Percentiles rank a stretch among this genome's conserved stretches.
These are phyloP conservation scores for Lepisosteus osseus DNA, from an alignment of 2,113 vertebrate species.

Conservation along the genomic window DNA sequence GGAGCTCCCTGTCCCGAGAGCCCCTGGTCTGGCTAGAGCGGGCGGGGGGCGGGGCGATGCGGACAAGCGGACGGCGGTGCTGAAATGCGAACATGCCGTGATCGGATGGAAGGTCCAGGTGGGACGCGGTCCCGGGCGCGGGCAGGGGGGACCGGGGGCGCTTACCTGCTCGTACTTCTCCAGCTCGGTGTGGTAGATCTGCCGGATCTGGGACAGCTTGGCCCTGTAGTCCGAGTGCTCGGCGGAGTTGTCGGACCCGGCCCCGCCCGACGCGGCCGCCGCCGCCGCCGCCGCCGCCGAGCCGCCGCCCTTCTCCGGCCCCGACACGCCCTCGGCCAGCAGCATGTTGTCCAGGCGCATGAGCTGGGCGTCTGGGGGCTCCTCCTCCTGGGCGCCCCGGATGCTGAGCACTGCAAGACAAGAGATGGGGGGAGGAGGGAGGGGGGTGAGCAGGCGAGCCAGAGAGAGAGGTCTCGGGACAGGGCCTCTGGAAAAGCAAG, in stretches of 20 bases:
- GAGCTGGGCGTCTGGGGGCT: conserved; percentile 92
- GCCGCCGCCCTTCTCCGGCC: conserved; percentile 89
- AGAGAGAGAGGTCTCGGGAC: not conserved
- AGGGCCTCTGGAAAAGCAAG: too few species aligned
- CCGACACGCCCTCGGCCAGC: conserved; percentile 89
- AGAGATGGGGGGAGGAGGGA: conserved; percentile 35
- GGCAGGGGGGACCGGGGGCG: not conserved
- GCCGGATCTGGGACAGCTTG: conserved; percentile 93
- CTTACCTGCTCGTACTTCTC: conserved; percentile 98
- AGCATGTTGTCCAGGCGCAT: conserved; percentile 98
- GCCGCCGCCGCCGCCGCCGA: conserved; percentile 85
- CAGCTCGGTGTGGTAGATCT: conserved; percentile 98
- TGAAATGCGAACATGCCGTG: conserved; percentile 1
- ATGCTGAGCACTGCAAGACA: conserved; percentile 88
- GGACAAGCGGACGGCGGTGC: not conserved
- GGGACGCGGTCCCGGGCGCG: not conserved
- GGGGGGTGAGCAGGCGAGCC: conserved; percentile 3
- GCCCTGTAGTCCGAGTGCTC: conserved; percentile 96
- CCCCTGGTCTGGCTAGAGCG: too few species aligned
- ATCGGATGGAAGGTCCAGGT: not conserved
- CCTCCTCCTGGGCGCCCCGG: conserved; percentile 93
- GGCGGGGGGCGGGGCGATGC: too few species aligned
- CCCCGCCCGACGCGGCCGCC: conserved; percentile 79
- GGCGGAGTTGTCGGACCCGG: conserved; percentile 83
- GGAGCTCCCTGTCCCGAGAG: too few species aligned